Evolutionary conservation across 2,797 vertebrate genomes (phyloP), one percentile per base, ranked within the genome.

Genomic region (Pipistrellus pygmaeus): DNA sequence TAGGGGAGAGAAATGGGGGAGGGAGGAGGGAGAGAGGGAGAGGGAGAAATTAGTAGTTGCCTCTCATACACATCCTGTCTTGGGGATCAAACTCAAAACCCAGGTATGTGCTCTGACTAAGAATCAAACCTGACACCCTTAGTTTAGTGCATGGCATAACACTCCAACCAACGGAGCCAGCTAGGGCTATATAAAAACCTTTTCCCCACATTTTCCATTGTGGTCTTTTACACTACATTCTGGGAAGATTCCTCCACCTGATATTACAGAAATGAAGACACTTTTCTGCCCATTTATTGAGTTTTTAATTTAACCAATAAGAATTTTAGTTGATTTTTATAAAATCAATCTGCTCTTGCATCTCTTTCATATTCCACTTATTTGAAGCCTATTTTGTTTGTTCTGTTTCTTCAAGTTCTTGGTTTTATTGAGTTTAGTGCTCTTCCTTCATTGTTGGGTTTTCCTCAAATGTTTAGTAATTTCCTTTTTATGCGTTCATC

Each of bases 241-340:
- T 77, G 41, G 71, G 41, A 51, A 94, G 71, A 78, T 14, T 60
- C 68, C 23, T 83, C 69, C 25, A 83, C 25, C 66, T 92, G 30
- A 85, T 73, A n/a, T 51, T 88, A 38, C 35, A 91, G 35, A 71
- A 71, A 92, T 46, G 25, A 68, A 82, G 30, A 88, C 13, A 68
- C 2, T 46, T 82, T 90, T 62, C 69, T 85, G 57, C 48, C 44
- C 17, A 69, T 27, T 62, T 69, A 81, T 20, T 83, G 27, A 60
- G 18, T 77, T 94, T 51, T 86, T 64, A 62, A 72, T 62, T 91
- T 85, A 80, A 80, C 10, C 51, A 81, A 60, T 30, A 75, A 72
- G 13, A 88, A 51, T 92, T 82, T 46, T 38, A 82, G 44, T 77
- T 86, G 44, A 82, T 53, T 94, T 92, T 82, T 66, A 94, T 15